Conservation (phyloP, 2,888 invertebrate species). For the Campoplex capitator region DNA sequence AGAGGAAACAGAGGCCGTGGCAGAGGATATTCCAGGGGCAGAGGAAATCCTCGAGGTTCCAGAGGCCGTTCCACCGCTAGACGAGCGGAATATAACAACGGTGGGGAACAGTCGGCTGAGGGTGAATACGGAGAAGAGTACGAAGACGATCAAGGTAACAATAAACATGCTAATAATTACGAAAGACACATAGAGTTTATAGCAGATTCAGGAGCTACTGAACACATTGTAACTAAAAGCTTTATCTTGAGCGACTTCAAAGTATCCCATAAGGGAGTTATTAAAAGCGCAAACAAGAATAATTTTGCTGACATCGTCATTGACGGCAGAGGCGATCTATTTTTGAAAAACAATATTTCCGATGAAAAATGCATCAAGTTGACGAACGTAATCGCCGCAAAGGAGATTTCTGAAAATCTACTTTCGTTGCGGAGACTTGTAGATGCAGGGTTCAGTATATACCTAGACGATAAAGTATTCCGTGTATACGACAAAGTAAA, state of each 20-base stretch:
- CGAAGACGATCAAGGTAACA: constrained; percentile 44
- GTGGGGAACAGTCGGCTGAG: constrained; percentile 21
- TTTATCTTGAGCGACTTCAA: constrained; percentile 55
- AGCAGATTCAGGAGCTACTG: constrained; percentile 67
- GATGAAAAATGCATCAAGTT: constrained; percentile 61
- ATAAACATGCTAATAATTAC: constrained; percentile 47
- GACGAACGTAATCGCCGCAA: constrained; percentile 68
- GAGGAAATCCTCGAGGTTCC: constrained; percentile 34
- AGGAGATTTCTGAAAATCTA: constrained; percentile 71
- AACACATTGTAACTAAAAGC: constrained; percentile 65
- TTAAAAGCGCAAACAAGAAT: constrained; percentile 70
- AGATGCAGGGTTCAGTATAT: constrained; percentile 64
- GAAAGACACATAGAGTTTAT: constrained; percentile 32
- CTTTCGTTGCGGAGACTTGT: constrained; percentile 69
- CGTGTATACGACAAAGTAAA: constrained; percentile 49
- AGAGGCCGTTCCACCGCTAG: constrained; percentile 46
- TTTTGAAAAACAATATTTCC: constrained; percentile 56
- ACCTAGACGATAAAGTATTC: constrained; percentile 60
- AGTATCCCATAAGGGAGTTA: constrained; percentile 38
- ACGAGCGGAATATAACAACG: constrained; percentile 56
- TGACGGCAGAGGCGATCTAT: constrained; percentile 71
- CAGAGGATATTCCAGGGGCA: constrained; percentile 46
- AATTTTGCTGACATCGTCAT: constrained; percentile 68
- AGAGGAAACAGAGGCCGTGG: constrained; percentile 24
- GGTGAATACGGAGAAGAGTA: constrained; percentile 32